Conservation (phyloP, 1,140 invertebrate species). For the Drosophila orena region DNA sequence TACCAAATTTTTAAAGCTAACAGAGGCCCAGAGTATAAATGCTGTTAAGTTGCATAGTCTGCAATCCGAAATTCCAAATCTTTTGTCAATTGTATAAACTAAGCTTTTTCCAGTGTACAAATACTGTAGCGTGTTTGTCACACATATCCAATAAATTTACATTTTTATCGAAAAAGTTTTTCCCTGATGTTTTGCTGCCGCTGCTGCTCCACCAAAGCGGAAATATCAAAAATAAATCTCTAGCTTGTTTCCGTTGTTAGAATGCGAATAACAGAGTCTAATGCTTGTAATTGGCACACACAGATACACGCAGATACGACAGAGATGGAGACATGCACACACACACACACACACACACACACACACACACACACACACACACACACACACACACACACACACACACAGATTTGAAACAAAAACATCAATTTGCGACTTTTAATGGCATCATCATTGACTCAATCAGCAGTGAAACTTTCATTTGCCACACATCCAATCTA, state of each 20-base stretch:
- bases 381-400: conserved; percentile 28
- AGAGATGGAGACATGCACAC: neutral
- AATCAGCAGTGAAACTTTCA: conserved; percentile 76
- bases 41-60: too few species aligned
- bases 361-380: conserved; percentile 13
- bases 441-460: conserved; percentile 82
- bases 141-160: conserved; percentile 81
- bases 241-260: conserved; percentile 75
- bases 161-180: conserved; percentile 83
- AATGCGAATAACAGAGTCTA: conserved; percentile 70
- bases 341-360: conserved; percentile 14
- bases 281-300: conserved; percentile 73
- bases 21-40: too few species aligned
- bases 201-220: conserved; percentile 68
- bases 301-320: conserved; percentile 3
- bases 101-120: conserved; percentile 11
- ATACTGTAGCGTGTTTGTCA: conserved; percentile 71
- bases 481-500: conserved; percentile 59
- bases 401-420: conserved; percentile 64
- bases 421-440: conserved; percentile 81
- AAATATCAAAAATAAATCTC: conserved; percentile 84
- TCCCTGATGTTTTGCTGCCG: conserved; percentile 42
- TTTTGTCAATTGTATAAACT: too few species aligned
- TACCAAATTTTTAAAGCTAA: too few species aligned
- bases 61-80: neutral